Evolutionary conservation across 2,113 vertebrate genomes (phyloP), one percentile per base, ranked within the genome.

Genomic region (Oncorhynchus kisutch): DNA sequence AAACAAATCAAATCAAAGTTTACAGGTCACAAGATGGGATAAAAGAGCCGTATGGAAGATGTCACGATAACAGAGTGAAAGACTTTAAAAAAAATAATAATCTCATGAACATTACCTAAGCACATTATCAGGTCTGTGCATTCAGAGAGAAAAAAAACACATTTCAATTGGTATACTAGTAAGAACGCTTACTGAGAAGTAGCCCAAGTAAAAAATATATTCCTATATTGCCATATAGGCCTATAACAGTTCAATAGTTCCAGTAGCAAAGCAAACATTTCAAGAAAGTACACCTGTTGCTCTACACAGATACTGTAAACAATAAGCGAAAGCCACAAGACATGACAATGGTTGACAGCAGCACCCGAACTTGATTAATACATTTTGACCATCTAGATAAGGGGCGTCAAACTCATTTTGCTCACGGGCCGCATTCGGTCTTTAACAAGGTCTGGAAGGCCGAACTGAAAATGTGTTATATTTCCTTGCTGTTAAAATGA

Each of bases 1-100:
- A 90, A 92, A 81, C 59, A 74, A 6, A 34, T 34, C 5, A 34
- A 34, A 34, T 34, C 31, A 6, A 34, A 34, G 31, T 6, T 34
- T 34, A 34, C 31, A 34, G 82, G 75, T 78, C 81, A 80, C 13
- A 27, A 48, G 18, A 66, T 67, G 39, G 64, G 25, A 51, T n/a
- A 62, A 8, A n/a, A 62, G 20, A 62, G 5, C 6, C 14, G 3
- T 62, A n/a, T 22, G 59, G 3, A 62, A 62, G 59, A 20, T 62
- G 54, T 57, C 54, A 57, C 3, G 4, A 57, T 31, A 68, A 20
- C 31, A 34, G 27, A 39, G 66, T 18, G 31, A 22, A 73, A 31
- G 31, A 49, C 2, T 45, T 18, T 5, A 22, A 31, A 4, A 31
- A 4, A 31, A 4, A 22, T 12, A 1, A 49, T 49, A 4, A 49